Evolutionary conservation across 2,888 invertebrate species (phyloP), one percentile per base, ranked within the genome.

Genomic region (Tolmerus cingulatus): DNA sequence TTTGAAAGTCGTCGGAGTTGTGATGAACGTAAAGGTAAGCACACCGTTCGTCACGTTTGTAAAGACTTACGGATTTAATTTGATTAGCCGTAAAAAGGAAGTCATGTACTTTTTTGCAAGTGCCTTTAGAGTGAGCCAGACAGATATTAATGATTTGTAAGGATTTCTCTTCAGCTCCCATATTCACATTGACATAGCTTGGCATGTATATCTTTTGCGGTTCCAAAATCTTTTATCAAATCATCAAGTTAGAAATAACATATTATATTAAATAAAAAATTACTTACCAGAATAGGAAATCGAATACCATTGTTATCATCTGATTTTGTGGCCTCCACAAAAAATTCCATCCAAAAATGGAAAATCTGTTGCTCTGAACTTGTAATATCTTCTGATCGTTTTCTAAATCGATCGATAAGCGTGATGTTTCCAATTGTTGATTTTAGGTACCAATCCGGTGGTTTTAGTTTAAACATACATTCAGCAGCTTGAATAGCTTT

Each of bases 1-100:
- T 98, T 95, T 99, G 99, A 93, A 99, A 99, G 93, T 99, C 99
- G 91, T 99, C 98, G 0, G 98, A 98, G 92, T 99, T 99, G 92
- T 98, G 97, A 92, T 98, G 97, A 51, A 99, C 99, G 92, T 99
- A 99, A 0, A 99, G 94, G 92, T 99, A 99, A 14, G 99, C 94
- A 89, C 98, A 98, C 23, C 99, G 94, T 91, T 98, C 97, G 92
- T 99, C 99, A 74, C 98, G 95, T 93, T 98, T 99, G 93, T 98
- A 99, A 88, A 98, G 94, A 93, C 98, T 98, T 7, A 93, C 92
- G 0, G 93, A 93, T 90, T 93, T 93, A 8, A 92, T 93, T 89
- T 92, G 90, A 88, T 96, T 96, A 0, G 98, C 97, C 0, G 96
- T 96, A 93, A 99, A 99, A 34, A 97, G 94, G 97, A 99, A 99